These are phyloP conservation scores for Phrixothrix hirtus DNA, from an alignment of 2,888 invertebrate genomes.

Conservation along the genomic window DNA sequence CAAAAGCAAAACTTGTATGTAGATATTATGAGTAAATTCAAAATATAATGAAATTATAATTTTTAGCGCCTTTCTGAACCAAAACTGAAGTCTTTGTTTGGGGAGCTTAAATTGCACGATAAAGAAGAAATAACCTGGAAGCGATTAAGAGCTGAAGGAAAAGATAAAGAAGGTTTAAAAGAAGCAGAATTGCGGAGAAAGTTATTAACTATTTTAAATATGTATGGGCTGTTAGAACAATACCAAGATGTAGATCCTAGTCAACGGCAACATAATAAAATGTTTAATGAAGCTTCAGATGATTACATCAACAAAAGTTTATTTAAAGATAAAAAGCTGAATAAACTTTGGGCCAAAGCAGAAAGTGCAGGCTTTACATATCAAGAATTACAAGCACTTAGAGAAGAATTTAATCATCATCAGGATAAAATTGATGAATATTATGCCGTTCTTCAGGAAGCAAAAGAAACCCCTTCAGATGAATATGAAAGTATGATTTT, in stretches of 20 bases:
- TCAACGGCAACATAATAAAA: slow-evolving; percentile 62
- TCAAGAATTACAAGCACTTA: slow-evolving; percentile 78
- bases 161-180: slow-evolving; percentile 84
- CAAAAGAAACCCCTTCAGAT: slow-evolving; percentile 64
- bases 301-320: slow-evolving; percentile 73
- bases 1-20: slow-evolving; percentile 85
- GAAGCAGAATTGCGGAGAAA: slow-evolving; percentile 81
- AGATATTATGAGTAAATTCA: not conserved
- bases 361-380: slow-evolving; percentile 84
- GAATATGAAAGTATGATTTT: slow-evolving; percentile 71
- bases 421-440: slow-evolving; percentile 93
- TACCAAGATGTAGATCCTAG: slow-evolving; percentile 66
- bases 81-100: slow-evolving; percentile 83
- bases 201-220: slow-evolving; percentile 79
- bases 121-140: slow-evolving; percentile 89
- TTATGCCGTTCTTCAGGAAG: slow-evolving; percentile 74
- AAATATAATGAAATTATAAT: not conserved
- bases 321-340: slow-evolving; percentile 88
- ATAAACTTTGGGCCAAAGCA: slow-evolving; percentile 88
- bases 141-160: slow-evolving; percentile 77
- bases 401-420: slow-evolving; percentile 89
- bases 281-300: slow-evolving; percentile 58
- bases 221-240: slow-evolving; percentile 78
- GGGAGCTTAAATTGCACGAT: slow-evolving; percentile 89
- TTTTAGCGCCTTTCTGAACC: slow-evolving; percentile 66